Conservation (phyloP, 2,113 vertebrate species). For the Boleophthalmus pectinirostris region DNA sequence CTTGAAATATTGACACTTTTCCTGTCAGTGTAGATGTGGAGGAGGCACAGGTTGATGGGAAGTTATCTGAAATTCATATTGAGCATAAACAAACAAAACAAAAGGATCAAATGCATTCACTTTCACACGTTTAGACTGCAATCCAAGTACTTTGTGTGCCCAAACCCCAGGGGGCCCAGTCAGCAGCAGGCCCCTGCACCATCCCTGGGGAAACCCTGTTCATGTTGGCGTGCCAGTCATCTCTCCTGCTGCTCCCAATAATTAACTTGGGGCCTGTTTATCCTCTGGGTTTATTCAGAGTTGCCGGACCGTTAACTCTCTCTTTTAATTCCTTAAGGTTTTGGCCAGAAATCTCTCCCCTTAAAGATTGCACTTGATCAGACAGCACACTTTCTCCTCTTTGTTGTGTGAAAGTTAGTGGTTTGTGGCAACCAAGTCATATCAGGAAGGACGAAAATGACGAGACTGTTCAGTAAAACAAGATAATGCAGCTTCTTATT, state of each 20-base stretch:
- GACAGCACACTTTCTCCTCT: constrained; percentile 53
- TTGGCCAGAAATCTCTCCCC: constrained; percentile 28
- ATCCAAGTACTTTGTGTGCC: constrained; percentile 20
- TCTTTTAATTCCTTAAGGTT: constrained; percentile 23
- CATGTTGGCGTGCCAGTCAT: constrained; percentile 48
- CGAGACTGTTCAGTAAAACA: not conserved
- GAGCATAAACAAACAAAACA: not conserved
- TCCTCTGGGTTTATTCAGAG: constrained; percentile 59
- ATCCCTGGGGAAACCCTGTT: constrained; percentile 53
- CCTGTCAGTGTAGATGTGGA: constrained; percentile 54
- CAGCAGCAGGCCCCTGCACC: constrained; percentile 36
- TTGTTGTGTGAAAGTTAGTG: constrained; percentile 57
- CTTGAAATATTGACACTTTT: constrained; percentile 55
- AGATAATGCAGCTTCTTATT: constrained; percentile 36
- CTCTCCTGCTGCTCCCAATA: constrained; percentile 60
- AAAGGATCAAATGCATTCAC: not conserved
- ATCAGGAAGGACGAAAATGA: constrained; percentile 44
- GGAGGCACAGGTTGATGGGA: constrained; percentile 46
- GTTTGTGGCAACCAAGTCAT: constrained; percentile 53
- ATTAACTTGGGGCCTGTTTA: constrained; percentile 63
- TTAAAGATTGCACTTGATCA: constrained; percentile 5
- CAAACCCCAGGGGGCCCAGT: constrained; percentile 26
- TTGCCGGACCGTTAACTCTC: constrained; percentile 50
- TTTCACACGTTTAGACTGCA: not conserved
- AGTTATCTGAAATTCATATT: constrained; percentile 34